Conservation (phyloP, 2,888 invertebrate genomes). For the Agrotis segetum region DNA sequence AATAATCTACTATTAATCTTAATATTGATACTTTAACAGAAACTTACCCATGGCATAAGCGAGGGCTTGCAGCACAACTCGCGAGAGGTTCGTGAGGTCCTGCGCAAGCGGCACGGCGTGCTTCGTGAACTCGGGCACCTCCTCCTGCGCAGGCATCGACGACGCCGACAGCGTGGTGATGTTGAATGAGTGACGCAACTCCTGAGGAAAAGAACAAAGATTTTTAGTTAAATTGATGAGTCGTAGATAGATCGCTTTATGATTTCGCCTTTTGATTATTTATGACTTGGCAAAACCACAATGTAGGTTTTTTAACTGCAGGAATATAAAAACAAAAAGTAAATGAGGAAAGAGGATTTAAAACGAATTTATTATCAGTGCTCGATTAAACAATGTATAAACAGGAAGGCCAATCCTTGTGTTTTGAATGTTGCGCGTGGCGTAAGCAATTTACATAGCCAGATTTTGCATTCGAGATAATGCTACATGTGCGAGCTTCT, state of each 20-base stretch:
- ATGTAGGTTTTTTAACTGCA: not conserved
- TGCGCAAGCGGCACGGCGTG: slow-evolving; percentile 93
- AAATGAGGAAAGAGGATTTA: not conserved
- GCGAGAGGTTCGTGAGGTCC: slow-evolving; percentile 93
- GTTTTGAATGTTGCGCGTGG: not conserved
- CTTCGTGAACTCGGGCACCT: slow-evolving; percentile 92
- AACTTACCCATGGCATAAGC: slow-evolving; percentile 90
- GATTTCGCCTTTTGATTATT: no score
- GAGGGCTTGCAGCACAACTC: slow-evolving; percentile 92
- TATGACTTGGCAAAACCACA: no score
- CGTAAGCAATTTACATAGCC: not conserved
- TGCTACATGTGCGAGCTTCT: not conserved
- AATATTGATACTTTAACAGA: no score
- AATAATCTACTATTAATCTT: no score
- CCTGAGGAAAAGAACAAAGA: slow-evolving; percentile 80
- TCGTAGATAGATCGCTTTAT: no score
- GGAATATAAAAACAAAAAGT: not conserved
- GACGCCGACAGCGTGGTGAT: slow-evolving; percentile 91
- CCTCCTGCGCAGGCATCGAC: slow-evolving; percentile 93
- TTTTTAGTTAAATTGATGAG: no score
- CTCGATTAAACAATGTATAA: not conserved
- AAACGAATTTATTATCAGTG: not conserved
- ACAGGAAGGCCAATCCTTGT: not conserved
- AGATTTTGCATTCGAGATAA: not conserved
- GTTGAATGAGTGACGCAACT: slow-evolving; percentile 93